Evolutionary conservation across 2,113 vertebrate species (phyloP).

Genomic region (Himantopus leucocephalus): DNA sequence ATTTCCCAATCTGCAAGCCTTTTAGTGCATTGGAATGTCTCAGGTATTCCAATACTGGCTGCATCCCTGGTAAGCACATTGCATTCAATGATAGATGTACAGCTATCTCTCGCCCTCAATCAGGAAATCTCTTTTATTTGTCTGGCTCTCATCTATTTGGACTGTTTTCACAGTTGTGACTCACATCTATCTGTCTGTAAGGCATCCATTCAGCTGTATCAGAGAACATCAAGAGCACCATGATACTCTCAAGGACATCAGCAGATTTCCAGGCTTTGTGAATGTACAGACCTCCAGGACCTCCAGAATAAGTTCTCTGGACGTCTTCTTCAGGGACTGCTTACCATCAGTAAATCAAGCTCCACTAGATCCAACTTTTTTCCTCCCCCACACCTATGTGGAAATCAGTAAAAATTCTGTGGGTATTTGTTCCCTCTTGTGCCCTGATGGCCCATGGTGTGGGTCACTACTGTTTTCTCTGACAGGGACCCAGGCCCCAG

Average conservation of each 20-base stretch:
- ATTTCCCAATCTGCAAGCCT: not conserved
- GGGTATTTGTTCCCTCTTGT: not conserved
- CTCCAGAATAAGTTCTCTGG: not conserved
- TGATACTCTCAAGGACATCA: not conserved
- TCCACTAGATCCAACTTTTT: not conserved
- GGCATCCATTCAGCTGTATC: not conserved
- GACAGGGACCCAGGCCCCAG: not conserved
- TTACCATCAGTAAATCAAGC: not conserved
- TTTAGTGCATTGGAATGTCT: not conserved
- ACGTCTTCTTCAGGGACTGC: not conserved
- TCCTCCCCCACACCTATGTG: not conserved
- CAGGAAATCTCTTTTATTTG: not conserved
- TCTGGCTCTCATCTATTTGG: not conserved
- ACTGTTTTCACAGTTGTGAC: not conserved
- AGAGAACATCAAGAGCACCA: not conserved
- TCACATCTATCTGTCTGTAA: not conserved
- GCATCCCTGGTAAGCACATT: not conserved
- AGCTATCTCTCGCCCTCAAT: not conserved
- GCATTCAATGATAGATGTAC: not conserved
- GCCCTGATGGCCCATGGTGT: not conserved
- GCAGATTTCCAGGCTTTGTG: not conserved
- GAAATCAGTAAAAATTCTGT: not conserved
- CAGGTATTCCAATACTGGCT: not conserved
- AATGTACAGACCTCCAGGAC: not conserved
- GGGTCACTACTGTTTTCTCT: not conserved